Evolutionary conservation across 2,888 invertebrate species (phyloP), one percentile per base, ranked within the genome.

Genomic region (Protula sp.): DNA sequence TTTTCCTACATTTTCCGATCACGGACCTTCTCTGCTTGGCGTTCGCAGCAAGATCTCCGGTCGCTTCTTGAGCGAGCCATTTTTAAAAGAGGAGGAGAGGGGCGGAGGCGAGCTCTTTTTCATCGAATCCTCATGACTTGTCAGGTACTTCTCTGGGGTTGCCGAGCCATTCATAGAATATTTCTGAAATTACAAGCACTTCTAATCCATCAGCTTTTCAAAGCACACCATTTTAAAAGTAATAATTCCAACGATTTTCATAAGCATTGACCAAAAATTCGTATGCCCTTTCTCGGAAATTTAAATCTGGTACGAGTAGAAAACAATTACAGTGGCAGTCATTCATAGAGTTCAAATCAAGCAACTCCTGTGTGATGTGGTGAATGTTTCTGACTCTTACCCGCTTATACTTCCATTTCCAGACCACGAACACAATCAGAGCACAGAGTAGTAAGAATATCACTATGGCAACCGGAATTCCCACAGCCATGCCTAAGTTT

Each of bases 11-110:
- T n/a, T n/a, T n/a, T n/a, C n/a, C n/a, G n/a, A n/a, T n/a, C n/a
- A 28, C 28, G 29, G 24, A 54, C 28, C 19, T 28, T 76, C 75
- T 56, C 74, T 74, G 58, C 74, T 71, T 54, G 64, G 72, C 14
- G 69, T 27, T 53, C 9, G 3, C 2, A 28, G 26, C 28, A 4
- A 28, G 5, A 26, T 9, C 28, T 19, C 14, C 19, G 22, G 52
- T n/a, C 19, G 5, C 30, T 1, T 3, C 9, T 3, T 9, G 3
- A 9, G 9, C 29, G 29, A 28, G 5, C 53, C 9, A 53, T n/a
- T 52, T 30, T 2, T 53, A n/a, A n/a, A n/a, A n/a, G n/a, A n/a
- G n/a, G n/a, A n/a, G n/a, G 30, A 14, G 27, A 9, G 5, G 2
- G 53, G 27, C 22, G 29, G 2, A 22, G 29, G 53, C 19, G 27